Conservation (phyloP, 2,888 invertebrate species). For the Hartigia nigra region DNA sequence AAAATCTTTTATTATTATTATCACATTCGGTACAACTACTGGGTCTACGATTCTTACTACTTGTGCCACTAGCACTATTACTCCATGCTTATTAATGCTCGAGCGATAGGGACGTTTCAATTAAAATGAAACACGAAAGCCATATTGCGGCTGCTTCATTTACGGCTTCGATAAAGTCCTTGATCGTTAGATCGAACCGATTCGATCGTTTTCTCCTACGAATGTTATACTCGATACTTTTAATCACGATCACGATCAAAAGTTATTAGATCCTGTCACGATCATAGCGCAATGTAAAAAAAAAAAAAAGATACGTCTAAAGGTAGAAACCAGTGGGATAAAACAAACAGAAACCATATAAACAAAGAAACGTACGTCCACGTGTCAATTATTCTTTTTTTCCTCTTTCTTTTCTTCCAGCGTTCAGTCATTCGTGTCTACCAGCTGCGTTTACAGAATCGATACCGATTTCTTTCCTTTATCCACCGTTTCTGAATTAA, state of each 20-base stretch:
- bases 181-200: background rate
- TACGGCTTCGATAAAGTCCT: background rate
- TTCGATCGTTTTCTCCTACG: background rate
- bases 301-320: background rate
- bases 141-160: background rate
- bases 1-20: background rate
- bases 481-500: background rate
- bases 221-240: background rate
- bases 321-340: background rate
- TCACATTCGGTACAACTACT: background rate
- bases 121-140: constrained; percentile 19
- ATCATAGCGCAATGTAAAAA: background rate
- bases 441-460: background rate
- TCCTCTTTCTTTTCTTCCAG: background rate
- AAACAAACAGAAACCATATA: background rate
- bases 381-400: background rate
- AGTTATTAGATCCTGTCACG: background rate
- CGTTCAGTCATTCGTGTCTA: background rate
- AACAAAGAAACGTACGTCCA: background rate
- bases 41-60: background rate
- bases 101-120: constrained; percentile 27
- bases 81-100: constrained; percentile 28
- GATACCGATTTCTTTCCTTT: background rate
- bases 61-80: background rate
- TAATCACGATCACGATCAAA: background rate